These are phyloP conservation scores for Pomatorhinus ruficollis DNA, from an alignment of 2,113 vertebrate genomes.

Conservation along the genomic window DNA sequence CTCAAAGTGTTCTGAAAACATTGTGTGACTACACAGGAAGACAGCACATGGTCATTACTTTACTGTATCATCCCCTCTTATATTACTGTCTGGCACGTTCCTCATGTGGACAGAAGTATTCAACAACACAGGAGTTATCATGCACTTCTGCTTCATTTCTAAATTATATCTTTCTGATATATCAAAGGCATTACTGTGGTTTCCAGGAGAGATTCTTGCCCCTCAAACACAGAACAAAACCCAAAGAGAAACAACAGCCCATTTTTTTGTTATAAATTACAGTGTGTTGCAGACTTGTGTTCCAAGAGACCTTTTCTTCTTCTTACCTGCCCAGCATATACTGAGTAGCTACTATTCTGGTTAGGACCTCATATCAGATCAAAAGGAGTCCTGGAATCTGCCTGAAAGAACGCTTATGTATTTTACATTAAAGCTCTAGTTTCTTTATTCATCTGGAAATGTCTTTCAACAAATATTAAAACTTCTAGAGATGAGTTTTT, in stretches of 20 bases:
- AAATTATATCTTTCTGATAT: neutral
- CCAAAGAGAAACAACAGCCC: neutral
- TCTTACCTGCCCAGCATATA: neutral
- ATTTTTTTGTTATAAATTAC: neutral
- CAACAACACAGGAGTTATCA: neutral
- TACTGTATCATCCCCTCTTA: neutral
- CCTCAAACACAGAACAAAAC: neutral
- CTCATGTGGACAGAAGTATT: neutral
- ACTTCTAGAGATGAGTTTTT: neutral
- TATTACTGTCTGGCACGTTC: neutral
- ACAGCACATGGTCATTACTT: neutral
- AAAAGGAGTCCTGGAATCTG: neutral
- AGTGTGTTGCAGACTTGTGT: neutral
- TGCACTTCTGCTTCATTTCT: neutral
- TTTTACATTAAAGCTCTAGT: neutral
- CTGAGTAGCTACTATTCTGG: neutral
- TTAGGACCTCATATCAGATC: neutral
- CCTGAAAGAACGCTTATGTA: neutral
- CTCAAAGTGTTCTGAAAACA: neutral
- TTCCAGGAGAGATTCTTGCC: neutral
- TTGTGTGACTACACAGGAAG: neutral
- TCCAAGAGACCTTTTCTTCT: neutral
- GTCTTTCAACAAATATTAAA: neutral
- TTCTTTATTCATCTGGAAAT: neutral
- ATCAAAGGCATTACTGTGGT: neutral